These are phyloP conservation scores for Micronisus gabar DNA, from an alignment of 2,113 vertebrate genomes.

Conservation along the genomic window DNA sequence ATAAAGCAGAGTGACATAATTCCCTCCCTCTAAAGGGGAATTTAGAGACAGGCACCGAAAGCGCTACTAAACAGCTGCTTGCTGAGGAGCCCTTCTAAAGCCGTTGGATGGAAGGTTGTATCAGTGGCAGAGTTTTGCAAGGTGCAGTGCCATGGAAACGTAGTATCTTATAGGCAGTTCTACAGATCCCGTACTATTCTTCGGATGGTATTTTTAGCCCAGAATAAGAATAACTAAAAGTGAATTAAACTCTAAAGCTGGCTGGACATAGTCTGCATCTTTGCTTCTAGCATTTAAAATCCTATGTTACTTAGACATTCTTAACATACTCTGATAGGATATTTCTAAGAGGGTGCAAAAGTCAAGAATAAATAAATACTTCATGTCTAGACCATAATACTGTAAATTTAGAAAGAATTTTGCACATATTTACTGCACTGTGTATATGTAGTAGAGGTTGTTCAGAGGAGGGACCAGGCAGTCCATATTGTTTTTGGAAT, in stretches of 20 bases:
- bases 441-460: neutral
- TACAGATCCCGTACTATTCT: neutral
- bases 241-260: neutral
- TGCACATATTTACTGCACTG: neutral
- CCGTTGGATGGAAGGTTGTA: neutral
- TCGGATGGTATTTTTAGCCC: neutral
- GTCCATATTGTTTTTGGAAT: neutral
- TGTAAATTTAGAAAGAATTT: neutral
- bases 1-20: neutral
- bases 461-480: neutral
- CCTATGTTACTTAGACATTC: neutral
- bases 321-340: neutral
- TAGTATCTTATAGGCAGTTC: neutral
- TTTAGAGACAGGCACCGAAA: neutral
- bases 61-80: neutral
- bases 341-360: neutral
- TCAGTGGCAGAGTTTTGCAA: neutral
- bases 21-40: neutral
- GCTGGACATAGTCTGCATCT: neutral
- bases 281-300: neutral
- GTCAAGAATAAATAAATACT: neutral
- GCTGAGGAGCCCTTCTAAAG: neutral
- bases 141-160: neutral
- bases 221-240: neutral
- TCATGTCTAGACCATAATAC: neutral